Evolutionary conservation across 2,113 vertebrate species (phyloP), one percentile per base, ranked within the genome.

Genomic region (Canis aureus): DNA sequence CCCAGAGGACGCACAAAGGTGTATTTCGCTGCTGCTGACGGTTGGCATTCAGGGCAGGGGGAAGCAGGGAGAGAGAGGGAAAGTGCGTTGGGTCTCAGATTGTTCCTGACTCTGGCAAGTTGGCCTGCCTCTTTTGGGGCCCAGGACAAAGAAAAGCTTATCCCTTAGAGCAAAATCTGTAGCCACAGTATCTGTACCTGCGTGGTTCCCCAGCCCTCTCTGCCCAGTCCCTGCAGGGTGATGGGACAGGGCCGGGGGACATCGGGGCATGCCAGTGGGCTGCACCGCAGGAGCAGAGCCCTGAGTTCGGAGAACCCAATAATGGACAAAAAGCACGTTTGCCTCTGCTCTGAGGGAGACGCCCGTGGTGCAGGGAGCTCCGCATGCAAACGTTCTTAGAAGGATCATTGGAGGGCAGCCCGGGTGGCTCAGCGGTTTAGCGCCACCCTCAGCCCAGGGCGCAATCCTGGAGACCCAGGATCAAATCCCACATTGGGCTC

Each of bases 11-110:
- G 35, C 0, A 11, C 4, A 6, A 15, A 5, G n/a, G 0, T 22
- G 3, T 16, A 1, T 19, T 16, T 60, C 55, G 7, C 51, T n/a
- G 38, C 20, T 32, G 5, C 38, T 1, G 0, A 38, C 12, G 78
- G 5, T 59, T 4, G 3, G 1, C 11, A 1, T 10, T 17, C 0
- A 11, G 0, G 11, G 32, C 57, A 2, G 0, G 49, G 8, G 0
- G 4, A 23, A 49, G 60, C 84, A 8, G 7, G 11, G 10, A 38
- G 59, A 23, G 3, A 23, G 55, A 53, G 38, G 38, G 27, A 51
- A 25, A 0, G 73, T 2, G 71, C 71, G 1, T 25, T 25, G 62
- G 23, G 10, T 87, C 60, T 83, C n/a, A 64, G n/a, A 23, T 19
- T 32, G 29, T 69, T 55, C 71, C 38, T 2, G 12, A 10, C 11